Evolutionary conservation across 2,888 invertebrate species (phyloP).

Genomic region (Sepiola atlantica): DNA sequence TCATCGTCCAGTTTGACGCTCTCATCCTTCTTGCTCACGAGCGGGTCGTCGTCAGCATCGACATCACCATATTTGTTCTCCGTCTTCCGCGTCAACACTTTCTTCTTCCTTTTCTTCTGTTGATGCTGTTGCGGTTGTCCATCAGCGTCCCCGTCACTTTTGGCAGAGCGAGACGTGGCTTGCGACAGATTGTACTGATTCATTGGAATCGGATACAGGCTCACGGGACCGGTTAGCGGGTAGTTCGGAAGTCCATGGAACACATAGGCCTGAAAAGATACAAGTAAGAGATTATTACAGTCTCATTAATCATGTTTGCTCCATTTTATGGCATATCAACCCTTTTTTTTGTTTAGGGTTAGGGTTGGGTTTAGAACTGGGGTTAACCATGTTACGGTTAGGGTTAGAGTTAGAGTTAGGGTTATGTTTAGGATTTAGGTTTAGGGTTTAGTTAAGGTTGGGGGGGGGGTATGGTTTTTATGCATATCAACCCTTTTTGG

Average conservation of each 20-base stretch:
- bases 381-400: too few species aligned
- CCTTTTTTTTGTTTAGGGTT: too few species aligned
- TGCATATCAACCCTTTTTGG: too few species aligned
- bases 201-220: conserved; percentile 65
- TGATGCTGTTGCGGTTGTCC: conserved; percentile 46
- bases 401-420: too few species aligned
- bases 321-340: too few species aligned
- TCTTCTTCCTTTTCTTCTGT: conserved; percentile 53
- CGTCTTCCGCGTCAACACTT: conserved; percentile 49
- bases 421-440: too few species aligned
- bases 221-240: conserved; percentile 60
- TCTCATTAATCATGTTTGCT: too few species aligned
- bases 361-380: too few species aligned
- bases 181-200: conserved; percentile 56
- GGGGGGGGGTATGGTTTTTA: too few species aligned
- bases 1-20: neutral
- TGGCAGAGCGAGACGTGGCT: conserved; percentile 41
- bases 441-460: too few species aligned
- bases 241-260: conserved; percentile 68
- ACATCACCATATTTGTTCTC: conserved; percentile 49
- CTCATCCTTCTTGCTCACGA: neutral
- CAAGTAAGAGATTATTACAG: too few species aligned
- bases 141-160: neutral
- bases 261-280: conserved; percentile 67
- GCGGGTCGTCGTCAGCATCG: conserved; percentile 49